Base-by-base conservation (phyloP, 1,140 invertebrate genomes). In the Goniozus legneri region DNA sequence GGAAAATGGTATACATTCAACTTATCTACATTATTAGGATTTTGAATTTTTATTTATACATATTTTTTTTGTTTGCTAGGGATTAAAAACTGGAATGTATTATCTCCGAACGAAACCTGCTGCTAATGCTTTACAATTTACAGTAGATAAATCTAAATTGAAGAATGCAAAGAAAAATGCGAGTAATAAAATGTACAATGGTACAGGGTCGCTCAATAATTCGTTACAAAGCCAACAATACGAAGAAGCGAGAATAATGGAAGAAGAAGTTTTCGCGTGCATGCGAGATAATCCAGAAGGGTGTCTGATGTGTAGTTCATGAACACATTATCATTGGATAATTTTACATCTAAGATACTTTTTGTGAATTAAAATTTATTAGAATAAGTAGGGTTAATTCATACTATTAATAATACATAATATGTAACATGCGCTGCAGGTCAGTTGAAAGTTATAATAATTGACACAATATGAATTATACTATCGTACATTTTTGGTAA, bases 91-190 rank as follows among this genome's bases (percentile, higher is more conserved):
- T 6, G 48, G 50, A n/a, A 48, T 52, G 38, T 37, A 38, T 15
- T 33, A 31, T 30, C 20, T 50, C 3, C 8, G 97, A 20, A 98
- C 94, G 0, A 98, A 97, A 63, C 92, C 97, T 7, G 95, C 96
- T 4, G 95, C 91, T 2, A 88, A 94, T 67, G 92, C 96, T 6
- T 93, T 98, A 60, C 93, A 99, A 69, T 98, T 99, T 69, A 98
- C 97, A 10, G 93, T 98, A 1, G 94, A 98, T 70, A 98, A 98
- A 67, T 80, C 81, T 1, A 91, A 88, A 69, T 69, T 91, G 6
- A 75, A 71, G 38, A 71, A 62, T 47, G 34, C 30, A 30, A 15
- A n/a, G 6, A 41, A 41, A 38, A 41, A 27, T 24, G 30, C 22
- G 18, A 3, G 13, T 18, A 2, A 41, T 2, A 30, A 16, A 41